A percentile compares a stretch with the other conserved stretches of the same genome.
phyloP scores from a whole-genome alignment of 1,140 invertebrate species.

The Pogonomyrmex californicus region DNA sequence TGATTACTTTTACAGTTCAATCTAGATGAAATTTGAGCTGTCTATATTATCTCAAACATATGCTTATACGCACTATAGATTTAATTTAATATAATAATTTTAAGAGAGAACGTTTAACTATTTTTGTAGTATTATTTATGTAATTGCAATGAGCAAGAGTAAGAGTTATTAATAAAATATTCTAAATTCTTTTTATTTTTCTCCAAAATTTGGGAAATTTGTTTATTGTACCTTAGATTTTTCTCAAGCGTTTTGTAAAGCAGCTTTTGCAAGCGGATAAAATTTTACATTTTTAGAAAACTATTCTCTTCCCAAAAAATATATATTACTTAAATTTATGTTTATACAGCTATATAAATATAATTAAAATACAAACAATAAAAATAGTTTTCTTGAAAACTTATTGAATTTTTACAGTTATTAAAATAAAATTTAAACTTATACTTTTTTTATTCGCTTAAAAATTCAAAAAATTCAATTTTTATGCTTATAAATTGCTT shows the following conservation, averaged over 20 bases:
- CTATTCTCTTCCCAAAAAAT: background rate
- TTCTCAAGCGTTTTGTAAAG: background rate
- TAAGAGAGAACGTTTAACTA: slow-evolving; percentile 28
- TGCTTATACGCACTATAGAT: background rate
- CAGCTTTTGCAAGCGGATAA: background rate
- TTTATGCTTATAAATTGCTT: background rate
- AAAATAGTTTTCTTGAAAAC: background rate
- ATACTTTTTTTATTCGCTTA: background rate
- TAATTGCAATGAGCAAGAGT: slow-evolving; percentile 32
- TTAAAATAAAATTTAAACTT: background rate
- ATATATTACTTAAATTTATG: background rate
- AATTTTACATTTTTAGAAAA: background rate
- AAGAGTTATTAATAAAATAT: slow-evolving; percentile 21
- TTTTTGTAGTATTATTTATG: slow-evolving; percentile 1
- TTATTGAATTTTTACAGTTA: background rate
- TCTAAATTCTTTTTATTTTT: background rate
- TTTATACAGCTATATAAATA: background rate
- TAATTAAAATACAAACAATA: slow-evolving; percentile 11
- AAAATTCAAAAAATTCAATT: background rate
- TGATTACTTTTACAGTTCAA: slow-evolving; percentile 41
- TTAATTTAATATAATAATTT: slow-evolving; percentile 28
- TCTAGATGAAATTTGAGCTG: slow-evolving; percentile 34
- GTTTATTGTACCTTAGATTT: background rate
- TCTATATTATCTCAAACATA: slow-evolving; percentile 13
- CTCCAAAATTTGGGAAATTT: slow-evolving; percentile 6